These are phyloP conservation scores for Picathartes gymnocephalus DNA, from an alignment of 2,113 vertebrate genomes.

Conservation along the genomic window DNA sequence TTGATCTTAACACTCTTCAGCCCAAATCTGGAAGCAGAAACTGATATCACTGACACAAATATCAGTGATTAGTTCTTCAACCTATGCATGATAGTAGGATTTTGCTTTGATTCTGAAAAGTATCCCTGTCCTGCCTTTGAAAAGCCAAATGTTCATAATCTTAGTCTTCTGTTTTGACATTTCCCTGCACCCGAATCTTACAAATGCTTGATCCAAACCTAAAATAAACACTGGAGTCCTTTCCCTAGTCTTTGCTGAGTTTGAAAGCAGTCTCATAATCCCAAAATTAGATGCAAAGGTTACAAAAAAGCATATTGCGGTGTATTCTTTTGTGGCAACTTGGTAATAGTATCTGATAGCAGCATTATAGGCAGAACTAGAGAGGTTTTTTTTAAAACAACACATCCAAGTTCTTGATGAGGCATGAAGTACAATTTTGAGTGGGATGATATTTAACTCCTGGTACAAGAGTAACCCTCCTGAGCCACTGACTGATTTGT, in stretches of 20 bases:
- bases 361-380: background rate
- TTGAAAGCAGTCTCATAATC: background rate
- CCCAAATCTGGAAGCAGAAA: background rate
- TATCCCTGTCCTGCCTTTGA: background rate
- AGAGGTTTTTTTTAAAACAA: background rate
- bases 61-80: background rate
- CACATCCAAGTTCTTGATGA: background rate
- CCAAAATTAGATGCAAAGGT: background rate
- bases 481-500: background rate
- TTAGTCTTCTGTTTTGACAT: background rate
- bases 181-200: background rate
- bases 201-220: background rate
- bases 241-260: background rate
- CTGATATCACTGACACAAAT: background rate
- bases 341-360: background rate
- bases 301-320: background rate
- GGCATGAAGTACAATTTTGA: background rate
- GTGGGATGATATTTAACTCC: background rate
- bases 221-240: background rate
- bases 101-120: background rate
- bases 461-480: background rate
- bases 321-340: background rate
- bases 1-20: background rate
- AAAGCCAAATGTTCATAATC: background rate
- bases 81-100: background rate